phyloP scores from a whole-genome alignment of 2,888 invertebrate genomes.

The Troilus luridus region DNA sequence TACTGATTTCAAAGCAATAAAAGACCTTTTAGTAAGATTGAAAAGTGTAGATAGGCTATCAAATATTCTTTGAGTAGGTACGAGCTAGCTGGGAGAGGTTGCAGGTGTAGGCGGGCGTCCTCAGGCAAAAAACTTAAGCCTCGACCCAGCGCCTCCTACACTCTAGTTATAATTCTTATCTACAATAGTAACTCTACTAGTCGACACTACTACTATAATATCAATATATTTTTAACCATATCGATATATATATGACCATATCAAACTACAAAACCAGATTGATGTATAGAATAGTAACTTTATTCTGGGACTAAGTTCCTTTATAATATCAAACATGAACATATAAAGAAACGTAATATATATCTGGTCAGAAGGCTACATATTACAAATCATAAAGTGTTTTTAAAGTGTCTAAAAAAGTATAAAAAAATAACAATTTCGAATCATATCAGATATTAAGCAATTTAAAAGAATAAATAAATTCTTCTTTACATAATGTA shows the following conservation, averaged over 20 bases:
- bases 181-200: background rate
- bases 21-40: background rate
- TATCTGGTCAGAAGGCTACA: too few relatives aligned
- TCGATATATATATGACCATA: background rate
- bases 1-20: background rate
- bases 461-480: too few relatives aligned
- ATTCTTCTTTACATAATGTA: too few relatives aligned
- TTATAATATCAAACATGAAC: too few relatives aligned
- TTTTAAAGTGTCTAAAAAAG: too few relatives aligned
- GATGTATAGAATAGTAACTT: too few relatives aligned
- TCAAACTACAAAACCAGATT: too few relatives aligned
- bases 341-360: too few relatives aligned
- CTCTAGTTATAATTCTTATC: background rate
- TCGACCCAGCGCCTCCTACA: background rate
- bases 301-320: too few relatives aligned
- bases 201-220: background rate
- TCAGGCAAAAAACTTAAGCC: background rate
- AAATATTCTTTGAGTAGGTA: background rate
- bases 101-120: conserved; percentile 8
- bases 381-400: too few relatives aligned
- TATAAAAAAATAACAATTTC: too few relatives aligned
- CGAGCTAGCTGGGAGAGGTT: background rate
- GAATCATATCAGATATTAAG: too few relatives aligned
- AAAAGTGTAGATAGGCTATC: background rate
- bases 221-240: background rate